These are phyloP conservation scores for Amblyopsis rosae DNA, from an alignment of 2,113 vertebrate species.

Conservation along the genomic window DNA sequence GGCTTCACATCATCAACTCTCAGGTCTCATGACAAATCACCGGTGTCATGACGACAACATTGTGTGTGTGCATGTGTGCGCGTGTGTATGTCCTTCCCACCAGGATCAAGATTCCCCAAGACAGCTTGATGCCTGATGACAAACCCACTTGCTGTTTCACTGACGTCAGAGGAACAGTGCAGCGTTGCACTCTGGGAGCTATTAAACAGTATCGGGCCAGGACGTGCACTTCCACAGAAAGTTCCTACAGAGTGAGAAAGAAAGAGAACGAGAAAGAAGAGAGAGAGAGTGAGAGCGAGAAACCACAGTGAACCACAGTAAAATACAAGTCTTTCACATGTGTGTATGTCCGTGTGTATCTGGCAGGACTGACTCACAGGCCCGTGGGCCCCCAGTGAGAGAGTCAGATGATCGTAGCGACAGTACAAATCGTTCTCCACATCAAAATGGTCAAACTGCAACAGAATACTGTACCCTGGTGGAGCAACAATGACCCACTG, in stretches of 20 bases:
- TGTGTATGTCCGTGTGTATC: slow-evolving; percentile 6
- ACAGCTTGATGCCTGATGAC: slow-evolving; percentile 74
- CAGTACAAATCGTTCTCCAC: slow-evolving; percentile 76
- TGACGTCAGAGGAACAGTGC: slow-evolving; percentile 81
- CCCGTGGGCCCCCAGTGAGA: slow-evolving; percentile 64
- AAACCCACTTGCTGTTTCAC: slow-evolving; percentile 76
- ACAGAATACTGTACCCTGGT: slow-evolving; percentile 61
- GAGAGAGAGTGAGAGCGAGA: not conserved
- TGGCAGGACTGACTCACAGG: slow-evolving; percentile 74
- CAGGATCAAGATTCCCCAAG: slow-evolving; percentile 57
- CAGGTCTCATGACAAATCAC: not conserved
- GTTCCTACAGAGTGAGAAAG: slow-evolving; percentile 60
- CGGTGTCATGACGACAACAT: slow-evolving; percentile 13
- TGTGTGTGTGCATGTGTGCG: not conserved
- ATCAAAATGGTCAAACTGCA: slow-evolving; percentile 78
- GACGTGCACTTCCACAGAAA: slow-evolving; percentile 75
- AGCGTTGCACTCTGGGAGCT: slow-evolving; percentile 69
- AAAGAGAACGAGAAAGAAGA: too few species aligned
- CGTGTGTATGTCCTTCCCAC: slow-evolving; percentile 57
- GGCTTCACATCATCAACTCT: not conserved
- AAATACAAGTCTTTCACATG: too few species aligned
- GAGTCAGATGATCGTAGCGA: slow-evolving; percentile 74
- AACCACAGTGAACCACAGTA: not conserved
- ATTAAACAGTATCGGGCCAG: slow-evolving; percentile 69
- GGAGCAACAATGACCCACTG: slow-evolving; percentile 76